Conservation (phyloP, 2,888 invertebrate genomes). For the Melieria omissa region DNA sequence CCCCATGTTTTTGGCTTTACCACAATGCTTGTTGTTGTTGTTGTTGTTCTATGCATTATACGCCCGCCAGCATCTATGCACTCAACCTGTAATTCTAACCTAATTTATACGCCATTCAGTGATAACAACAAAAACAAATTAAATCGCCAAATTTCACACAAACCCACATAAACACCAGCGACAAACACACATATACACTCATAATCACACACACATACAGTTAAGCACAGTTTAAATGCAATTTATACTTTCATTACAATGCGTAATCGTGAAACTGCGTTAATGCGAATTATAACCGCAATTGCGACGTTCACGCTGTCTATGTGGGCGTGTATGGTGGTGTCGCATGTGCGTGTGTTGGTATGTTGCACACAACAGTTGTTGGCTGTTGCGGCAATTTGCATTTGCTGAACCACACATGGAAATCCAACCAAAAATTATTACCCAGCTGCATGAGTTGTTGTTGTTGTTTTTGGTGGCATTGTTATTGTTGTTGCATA, state of each 20-base stretch:
- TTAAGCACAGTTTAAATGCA: conserved; percentile 42
- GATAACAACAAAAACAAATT: conserved; percentile 12
- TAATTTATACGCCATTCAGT: conserved; percentile 24
- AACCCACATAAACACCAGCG: not conserved
- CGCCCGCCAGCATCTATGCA: conserved; percentile 8
- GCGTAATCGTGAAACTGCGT: conserved; percentile 56
- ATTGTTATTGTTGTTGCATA: conserved; percentile 6
- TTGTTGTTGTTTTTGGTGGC: conserved; percentile 14
- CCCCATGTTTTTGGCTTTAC: too few relatives aligned
- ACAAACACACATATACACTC: conserved; percentile 23
- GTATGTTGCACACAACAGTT: not conserved
- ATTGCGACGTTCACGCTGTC: conserved; percentile 25
- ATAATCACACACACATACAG: conserved; percentile 16
- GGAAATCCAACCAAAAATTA: conserved; percentile 19
- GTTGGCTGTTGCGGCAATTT: conserved; percentile 31
- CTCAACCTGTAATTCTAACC: conserved; percentile 32
- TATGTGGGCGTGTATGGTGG: too few relatives aligned
- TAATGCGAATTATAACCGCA: conserved; percentile 35
- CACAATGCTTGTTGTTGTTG: too few relatives aligned
- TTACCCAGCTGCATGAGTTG: conserved; percentile 11
- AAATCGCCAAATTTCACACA: conserved; percentile 17
- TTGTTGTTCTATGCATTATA: too few relatives aligned
- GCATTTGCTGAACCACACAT: conserved; percentile 15
- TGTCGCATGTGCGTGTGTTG: not conserved
- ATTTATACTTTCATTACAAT: conserved; percentile 60